Conservation (phyloP, 2,888 invertebrate genomes). For the Reticulitermes lucifugus region DNA sequence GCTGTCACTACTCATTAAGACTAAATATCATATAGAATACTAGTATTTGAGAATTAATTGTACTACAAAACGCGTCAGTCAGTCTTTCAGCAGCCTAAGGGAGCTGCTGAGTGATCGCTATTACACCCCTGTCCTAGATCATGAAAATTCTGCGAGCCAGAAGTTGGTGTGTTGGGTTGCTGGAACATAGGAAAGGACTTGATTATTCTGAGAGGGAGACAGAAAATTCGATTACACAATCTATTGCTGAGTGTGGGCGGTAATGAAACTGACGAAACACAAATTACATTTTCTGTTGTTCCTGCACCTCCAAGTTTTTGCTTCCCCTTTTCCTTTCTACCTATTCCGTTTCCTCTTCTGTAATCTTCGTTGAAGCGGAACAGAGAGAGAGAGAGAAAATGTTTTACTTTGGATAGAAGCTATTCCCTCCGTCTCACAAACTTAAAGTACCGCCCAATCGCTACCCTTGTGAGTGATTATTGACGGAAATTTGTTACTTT, state of each 20-base stretch:
- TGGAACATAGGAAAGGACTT: slow-evolving; percentile 23
- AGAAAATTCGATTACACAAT: slow-evolving; percentile 32
- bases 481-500: slow-evolving; percentile 41
- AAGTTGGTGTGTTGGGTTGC: slow-evolving; percentile 17
- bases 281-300: slow-evolving; percentile 39
- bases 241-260: slow-evolving; percentile 34
- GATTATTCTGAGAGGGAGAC: slow-evolving; percentile 27
- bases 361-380: slow-evolving; percentile 14
- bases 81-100: not conserved
- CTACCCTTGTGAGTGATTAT: slow-evolving; percentile 35
- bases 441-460: not conserved
- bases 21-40: too few species aligned
- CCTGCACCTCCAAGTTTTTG: slow-evolving; percentile 30
- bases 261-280: slow-evolving; percentile 40
- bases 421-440: not conserved
- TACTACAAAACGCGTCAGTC: too few species aligned
- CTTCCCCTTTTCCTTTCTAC: not conserved
- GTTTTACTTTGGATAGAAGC: slow-evolving; percentile 4
- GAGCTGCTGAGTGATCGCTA: not conserved
- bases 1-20: too few species aligned
- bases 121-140: slow-evolving; percentile 32
- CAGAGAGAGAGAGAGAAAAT: not conserved
- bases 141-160: slow-evolving; percentile 29
- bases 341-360: slow-evolving; percentile 18
- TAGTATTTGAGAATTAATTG: too few species aligned